phyloP scores from a whole-genome alignment of 2,888 invertebrate species.

The Drosophila vallismaia region DNA sequence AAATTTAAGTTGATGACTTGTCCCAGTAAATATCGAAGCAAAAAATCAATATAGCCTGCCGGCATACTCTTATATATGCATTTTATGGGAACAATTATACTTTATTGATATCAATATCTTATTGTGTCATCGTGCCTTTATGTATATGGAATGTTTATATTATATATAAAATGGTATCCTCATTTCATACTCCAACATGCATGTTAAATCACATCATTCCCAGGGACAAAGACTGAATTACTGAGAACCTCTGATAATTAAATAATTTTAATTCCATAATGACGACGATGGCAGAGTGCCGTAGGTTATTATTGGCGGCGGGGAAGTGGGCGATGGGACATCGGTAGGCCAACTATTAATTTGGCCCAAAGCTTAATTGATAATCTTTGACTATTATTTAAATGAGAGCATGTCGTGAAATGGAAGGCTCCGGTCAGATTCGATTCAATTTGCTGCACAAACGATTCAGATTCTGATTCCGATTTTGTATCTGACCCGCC shows the following conservation, averaged over 20 bases:
- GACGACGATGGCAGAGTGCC: slow-evolving; percentile 7
- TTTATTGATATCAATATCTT: slow-evolving; percentile 34
- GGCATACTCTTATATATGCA: slow-evolving; percentile 6
- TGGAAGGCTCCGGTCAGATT: slow-evolving; percentile 62
- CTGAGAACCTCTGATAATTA: slow-evolving; percentile 60
- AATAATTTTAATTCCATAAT: slow-evolving; percentile 76
- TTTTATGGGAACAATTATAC: slow-evolving; percentile 4
- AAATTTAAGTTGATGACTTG: background rate
- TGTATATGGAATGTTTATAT: slow-evolving; percentile 1
- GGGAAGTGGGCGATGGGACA: slow-evolving; percentile 16
- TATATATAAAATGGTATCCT: background rate
- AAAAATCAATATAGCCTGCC: background rate
- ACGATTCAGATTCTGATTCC: slow-evolving; percentile 41
- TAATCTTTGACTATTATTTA: slow-evolving; percentile 79
- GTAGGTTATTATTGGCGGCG: background rate
- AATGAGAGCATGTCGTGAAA: slow-evolving; percentile 59
- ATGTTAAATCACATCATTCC: slow-evolving; percentile 28
- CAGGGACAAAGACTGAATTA: slow-evolving; percentile 33
- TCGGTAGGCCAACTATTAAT: slow-evolving; percentile 64
- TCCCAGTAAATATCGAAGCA: background rate
- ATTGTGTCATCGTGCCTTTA: slow-evolving; percentile 28
- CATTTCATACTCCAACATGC: background rate
- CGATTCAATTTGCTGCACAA: slow-evolving; percentile 74
- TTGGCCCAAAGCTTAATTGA: slow-evolving; percentile 76
- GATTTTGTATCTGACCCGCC: slow-evolving; percentile 47